These are phyloP conservation scores for Nibea coibor DNA, from an alignment of 2,113 vertebrate genomes.

Conservation along the genomic window DNA sequence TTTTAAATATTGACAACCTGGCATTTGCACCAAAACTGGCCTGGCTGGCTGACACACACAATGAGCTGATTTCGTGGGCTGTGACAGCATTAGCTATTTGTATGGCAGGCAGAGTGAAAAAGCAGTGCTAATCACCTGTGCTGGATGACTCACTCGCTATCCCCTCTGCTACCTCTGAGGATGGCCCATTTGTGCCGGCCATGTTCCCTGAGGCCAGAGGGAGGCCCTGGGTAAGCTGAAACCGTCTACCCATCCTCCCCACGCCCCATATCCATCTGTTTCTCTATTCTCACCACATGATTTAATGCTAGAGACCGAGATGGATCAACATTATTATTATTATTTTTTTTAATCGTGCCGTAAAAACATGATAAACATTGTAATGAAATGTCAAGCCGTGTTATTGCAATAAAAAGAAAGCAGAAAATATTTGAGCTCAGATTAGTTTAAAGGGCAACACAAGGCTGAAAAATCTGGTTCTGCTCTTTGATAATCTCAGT, in stretches of 20 bases:
- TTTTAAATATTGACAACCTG: constrained; percentile 8
- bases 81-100: constrained; percentile 40
- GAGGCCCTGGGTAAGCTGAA: constrained; percentile 66
- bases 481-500: constrained; percentile 4
- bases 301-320: constrained; percentile 8
- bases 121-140: constrained; percentile 55
- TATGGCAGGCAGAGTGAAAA: constrained; percentile 33
- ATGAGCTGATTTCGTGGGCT: constrained; percentile 18
- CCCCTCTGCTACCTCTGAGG: constrained; percentile 36
- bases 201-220: constrained; percentile 59
- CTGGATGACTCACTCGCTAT: constrained; percentile 67
- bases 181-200: constrained; percentile 55
- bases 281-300: constrained; percentile 38
- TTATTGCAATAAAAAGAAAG: neutral
- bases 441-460: neutral
- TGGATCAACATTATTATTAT: neutral
- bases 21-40: neutral
- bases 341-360: neutral
- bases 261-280: constrained; percentile 25
- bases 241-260: constrained; percentile 35
- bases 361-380: neutral
- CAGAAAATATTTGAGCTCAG: constrained; percentile 1
- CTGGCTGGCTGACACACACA: neutral
- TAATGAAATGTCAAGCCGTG: neutral
- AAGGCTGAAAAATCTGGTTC: constrained; percentile 8